Evolutionary conservation across 1,140 invertebrate species (phyloP).

Genomic region (Magallana angulata): DNA sequence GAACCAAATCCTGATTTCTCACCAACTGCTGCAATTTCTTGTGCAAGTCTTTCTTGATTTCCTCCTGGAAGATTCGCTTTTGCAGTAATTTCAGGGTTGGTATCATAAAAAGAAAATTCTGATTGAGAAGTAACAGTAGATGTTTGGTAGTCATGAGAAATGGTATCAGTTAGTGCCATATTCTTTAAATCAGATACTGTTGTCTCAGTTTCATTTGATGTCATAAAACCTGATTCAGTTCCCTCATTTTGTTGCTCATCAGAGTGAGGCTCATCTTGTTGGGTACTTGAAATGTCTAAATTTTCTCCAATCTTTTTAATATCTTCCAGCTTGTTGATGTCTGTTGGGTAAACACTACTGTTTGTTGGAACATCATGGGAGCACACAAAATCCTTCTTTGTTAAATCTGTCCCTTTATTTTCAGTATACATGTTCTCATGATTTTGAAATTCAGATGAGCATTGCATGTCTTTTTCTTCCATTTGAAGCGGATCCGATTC

Average conservation of each 20-base stretch:
- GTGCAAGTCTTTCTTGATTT: constrained; percentile 14
- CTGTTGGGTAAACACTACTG: neutral
- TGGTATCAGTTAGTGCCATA: neutral
- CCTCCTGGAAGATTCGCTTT: neutral
- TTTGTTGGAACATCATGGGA: neutral
- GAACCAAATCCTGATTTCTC: constrained; percentile 29
- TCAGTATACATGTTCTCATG: neutral
- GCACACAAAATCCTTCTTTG: neutral
- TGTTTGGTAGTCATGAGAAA: neutral
- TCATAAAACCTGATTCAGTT: neutral
- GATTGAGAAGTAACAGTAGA: neutral
- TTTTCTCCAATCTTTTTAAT: neutral
- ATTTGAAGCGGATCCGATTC: constrained; percentile 48
- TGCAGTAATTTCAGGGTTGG: neutral
- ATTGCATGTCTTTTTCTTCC: neutral
- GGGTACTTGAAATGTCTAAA: neutral
- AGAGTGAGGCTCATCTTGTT: neutral
- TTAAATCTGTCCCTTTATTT: neutral
- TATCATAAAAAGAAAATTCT: neutral
- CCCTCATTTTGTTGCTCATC: neutral
- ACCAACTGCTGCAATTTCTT: constrained; percentile 11
- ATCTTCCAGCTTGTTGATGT: neutral
- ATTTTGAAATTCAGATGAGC: neutral
- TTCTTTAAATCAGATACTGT: neutral
- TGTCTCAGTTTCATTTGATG: neutral